Evolutionary conservation across 2,888 invertebrate species (phyloP).

Genomic region (Philaethria dido): DNA sequence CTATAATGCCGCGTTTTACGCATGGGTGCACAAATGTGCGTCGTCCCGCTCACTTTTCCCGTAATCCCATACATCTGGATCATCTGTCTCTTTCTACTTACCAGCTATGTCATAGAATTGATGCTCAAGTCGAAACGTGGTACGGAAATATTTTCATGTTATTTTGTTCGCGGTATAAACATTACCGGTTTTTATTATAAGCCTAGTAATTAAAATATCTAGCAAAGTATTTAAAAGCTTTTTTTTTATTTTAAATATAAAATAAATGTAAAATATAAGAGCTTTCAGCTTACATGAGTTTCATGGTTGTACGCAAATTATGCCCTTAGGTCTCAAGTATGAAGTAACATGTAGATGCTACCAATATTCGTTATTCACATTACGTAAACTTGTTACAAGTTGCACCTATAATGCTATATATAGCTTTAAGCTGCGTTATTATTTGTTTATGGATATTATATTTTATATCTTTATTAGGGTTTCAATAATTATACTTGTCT

Average conservation of each 20-base stretch:
- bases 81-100: slow-evolving; percentile 67
- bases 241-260: not conserved
- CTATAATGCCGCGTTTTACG: slow-evolving; percentile 78
- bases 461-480: not conserved
- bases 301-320: slow-evolving; percentile 1
- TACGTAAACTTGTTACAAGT: not conserved
- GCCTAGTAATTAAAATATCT: not conserved
- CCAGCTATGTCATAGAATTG: slow-evolving; percentile 76
- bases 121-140: slow-evolving; percentile 67
- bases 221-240: not conserved
- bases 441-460: not conserved
- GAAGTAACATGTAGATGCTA: not conserved
- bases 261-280: slow-evolving; percentile 2
- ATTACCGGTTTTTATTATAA: not conserved
- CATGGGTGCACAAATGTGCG: slow-evolving; percentile 80
- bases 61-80: slow-evolving; percentile 59
- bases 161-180: not conserved
- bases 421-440: not conserved
- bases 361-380: not conserved
- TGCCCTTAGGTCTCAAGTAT: not conserved
- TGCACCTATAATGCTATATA: not conserved
- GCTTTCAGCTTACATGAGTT: not conserved
- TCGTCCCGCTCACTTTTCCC: slow-evolving; percentile 72
- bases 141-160: slow-evolving; percentile 18
- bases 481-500: not conserved